Base-by-base conservation (phyloP, 1,140 invertebrate species). In the Apis laboriosa region DNA sequence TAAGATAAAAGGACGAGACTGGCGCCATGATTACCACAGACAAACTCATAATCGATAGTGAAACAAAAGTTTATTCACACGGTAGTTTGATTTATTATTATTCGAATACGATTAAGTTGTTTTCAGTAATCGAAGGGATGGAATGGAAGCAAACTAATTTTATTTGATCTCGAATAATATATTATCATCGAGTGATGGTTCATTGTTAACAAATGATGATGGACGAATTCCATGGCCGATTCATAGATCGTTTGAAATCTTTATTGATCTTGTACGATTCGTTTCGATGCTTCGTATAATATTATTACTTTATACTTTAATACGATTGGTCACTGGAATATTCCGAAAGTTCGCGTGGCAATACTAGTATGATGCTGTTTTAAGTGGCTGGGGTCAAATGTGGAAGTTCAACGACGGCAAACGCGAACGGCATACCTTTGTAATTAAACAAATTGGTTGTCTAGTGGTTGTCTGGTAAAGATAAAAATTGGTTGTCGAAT, bases 381-480 rank as follows among this genome's bases (percentile, higher is more conserved):
- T 73, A 73, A 73, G 71, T 73, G 55, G 53, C 24, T 15, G 55
- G 71, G 34, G 55, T 73, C 71, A 73, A 73, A 21, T 55, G 71
- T 58, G 71, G 24, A 56, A 56, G 71, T 58, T 73, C 71, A 73
- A 73, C 71, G 24, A 71, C 7, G 68, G n/a, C 49, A 71, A 71
- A 24, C 49, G 68, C 49, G 53, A 55, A 43, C 71, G 55, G 71
- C 71, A 73, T 73, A 73, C 53, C 55, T 73, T 73, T 73, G 71
- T 73, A 73, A 73, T 73, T 73, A 73, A 73, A 8, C 28, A 24
- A 73, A 73, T 73, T 73, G 71, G 24, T 73, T 58, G 28, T 73
- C 53, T 58, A 58, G 12, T 56, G 71, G 28, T 56, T 19, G 71
- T 58, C 71, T 43, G 71, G 17, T 28, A 58, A 34, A 5, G 28